Base-by-base conservation (phyloP, 2,888 invertebrate genomes). In the Ypsolopha scabrella region DNA sequence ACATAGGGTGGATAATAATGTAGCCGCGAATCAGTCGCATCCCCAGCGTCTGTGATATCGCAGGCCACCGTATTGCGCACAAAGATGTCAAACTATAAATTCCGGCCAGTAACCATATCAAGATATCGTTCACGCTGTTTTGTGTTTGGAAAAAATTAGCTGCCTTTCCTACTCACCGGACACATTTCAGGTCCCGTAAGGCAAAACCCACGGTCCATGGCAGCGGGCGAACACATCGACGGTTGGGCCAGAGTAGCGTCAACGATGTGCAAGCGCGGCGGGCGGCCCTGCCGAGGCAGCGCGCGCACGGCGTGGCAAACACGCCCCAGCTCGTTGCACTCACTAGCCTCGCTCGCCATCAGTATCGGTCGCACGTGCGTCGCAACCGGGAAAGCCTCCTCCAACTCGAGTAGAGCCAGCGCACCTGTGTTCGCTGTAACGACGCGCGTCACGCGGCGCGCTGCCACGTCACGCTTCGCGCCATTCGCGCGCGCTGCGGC, bases 111-210 rank as follows among this genome's bases (percentile, higher is more conserved):
- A 24, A 4, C 24, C 24, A 24, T 2, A 24, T 24, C 24, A 24
- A 24, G 24, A 2, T 3, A 24, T 2, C 24, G 24, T 24, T 24
- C 24, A 24, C 4, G 24, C 24, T 24, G 24, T 24, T 3, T 24
- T 24, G 24, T 24, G 24, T 24, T 24, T 24, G 24, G 24, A 24
- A 24, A 4, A 24, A 24, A 24, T 24, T 24, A 24, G 24, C 24
- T 24, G 2, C 4, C 24, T 24, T 24, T 24, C 24, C 24, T 24
- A 24, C 24, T 24, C 24, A 24, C 24, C 24, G 24, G 56, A 55
- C 80, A 80, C 6, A 80, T 68, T 37, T 58, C 54, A 10, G 70
- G 66, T 1, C 77, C 80, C 37, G 55, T 54, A 53, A 78, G 63
- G 58, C 80, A 80, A 43, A 76, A 59, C 53, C 67, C 64, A n/a